Conservation (phyloP, 2,797 vertebrate species). For the Podargus strigoides region DNA sequence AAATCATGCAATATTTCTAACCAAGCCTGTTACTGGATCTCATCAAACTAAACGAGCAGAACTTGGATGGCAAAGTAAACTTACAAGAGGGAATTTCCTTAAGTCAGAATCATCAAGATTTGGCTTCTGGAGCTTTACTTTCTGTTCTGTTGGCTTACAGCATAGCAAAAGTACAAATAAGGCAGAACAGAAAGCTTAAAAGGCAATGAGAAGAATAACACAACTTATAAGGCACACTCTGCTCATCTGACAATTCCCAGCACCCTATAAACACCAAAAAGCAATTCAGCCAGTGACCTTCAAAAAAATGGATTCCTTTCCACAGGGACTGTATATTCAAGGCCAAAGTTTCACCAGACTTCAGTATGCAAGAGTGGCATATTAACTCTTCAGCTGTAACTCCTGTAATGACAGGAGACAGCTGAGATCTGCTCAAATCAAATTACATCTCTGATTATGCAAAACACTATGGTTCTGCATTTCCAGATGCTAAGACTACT, state of each 20-base stretch:
- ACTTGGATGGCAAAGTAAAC: neutral
- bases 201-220: conserved; percentile 16
- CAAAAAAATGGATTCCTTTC: conserved; percentile 11
- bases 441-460: conserved; percentile 36
- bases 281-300: conserved; percentile 35
- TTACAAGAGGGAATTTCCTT: conserved; percentile 31
- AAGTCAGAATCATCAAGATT: conserved; percentile 46
- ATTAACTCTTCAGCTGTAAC: neutral
- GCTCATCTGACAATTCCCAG: conserved; percentile 28
- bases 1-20: conserved; percentile 11
- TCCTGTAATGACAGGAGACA: conserved; percentile 21
- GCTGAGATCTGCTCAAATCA: conserved; percentile 41
- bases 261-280: conserved; percentile 25
- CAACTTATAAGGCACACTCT: conserved; percentile 45
- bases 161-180: conserved; percentile 51
- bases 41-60: conserved; percentile 17
- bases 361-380: neutral
- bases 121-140: conserved; percentile 41
- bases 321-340: neutral
- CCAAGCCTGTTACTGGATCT: conserved; percentile 10
- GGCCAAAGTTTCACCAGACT: conserved; percentile 26
- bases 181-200: conserved; percentile 39
- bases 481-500: conserved; percentile 9
- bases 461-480: neutral
- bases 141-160: conserved; percentile 5